Evolutionary conservation across 2,888 invertebrate genomes (phyloP), one percentile per base, ranked within the genome.

Genomic region (Sinotaia quadrata): DNA sequence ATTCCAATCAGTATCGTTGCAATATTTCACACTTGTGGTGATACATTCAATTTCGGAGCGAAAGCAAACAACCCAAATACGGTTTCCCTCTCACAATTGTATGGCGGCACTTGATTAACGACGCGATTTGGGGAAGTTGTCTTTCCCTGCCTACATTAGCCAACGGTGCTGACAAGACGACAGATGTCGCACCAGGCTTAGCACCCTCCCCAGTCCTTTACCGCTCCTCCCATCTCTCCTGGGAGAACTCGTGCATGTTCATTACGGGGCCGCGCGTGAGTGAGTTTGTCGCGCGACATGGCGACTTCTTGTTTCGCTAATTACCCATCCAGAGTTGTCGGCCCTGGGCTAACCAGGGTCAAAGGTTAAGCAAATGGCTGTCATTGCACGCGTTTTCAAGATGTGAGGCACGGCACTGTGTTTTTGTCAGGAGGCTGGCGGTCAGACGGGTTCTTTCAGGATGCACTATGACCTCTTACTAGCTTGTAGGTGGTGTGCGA

Each of bases 241-340:
- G 62, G 51, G 52, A 62, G 49, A 15, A 29, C 52, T 47, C 52
- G 49, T 31, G 65, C 65, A 54, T 37, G 65, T 56, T 65, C 65
- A 65, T 65, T 65, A 65, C 33, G 52, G 31, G 21, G 31, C 31
- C 65, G 54, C 65, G 65, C 65, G 44, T 65, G 56, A 56, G 56
- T 56, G 65, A 65, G 56, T 56, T 65, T 65, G 65, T 54, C 65
- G 41, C 65, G 56, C 65, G 65, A 56, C 65, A 65, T n/a, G 65
- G 54, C 65, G 54, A 44, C 65, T 65, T 65, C 56, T 56, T 33
- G 36, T 47, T 36, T 15, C 54, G 54, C 65, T 65, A 65, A 65
- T 65, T 65, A 65, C 54, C 34, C 65, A 27, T 36, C 65, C 44
- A 44, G 52, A 52, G 56, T 65, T 65, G 65, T 54, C 65, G 65